Evolutionary conservation across 2,113 vertebrate genomes (phyloP).

Genomic region (Saguinus imperator): DNA sequence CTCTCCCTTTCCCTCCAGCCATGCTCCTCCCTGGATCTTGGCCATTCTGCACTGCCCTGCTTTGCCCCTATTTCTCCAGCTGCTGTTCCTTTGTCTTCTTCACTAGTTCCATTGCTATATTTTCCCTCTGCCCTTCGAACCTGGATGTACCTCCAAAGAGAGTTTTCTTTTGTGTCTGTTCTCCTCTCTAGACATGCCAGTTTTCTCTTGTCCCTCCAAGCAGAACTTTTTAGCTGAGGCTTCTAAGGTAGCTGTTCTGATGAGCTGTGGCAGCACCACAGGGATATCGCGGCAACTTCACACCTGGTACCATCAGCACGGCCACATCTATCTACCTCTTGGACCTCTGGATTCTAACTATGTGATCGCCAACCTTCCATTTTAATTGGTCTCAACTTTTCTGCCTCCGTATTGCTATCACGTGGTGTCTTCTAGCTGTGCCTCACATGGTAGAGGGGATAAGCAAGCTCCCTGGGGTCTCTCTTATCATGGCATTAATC

Average conservation of each 20-base stretch:
- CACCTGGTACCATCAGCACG: background rate
- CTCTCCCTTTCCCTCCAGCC: too few relatives aligned
- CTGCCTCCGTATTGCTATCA: background rate
- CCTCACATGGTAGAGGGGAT: background rate
- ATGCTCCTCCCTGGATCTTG: background rate
- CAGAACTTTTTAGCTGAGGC: background rate
- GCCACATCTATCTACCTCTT: background rate
- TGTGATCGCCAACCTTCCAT: background rate
- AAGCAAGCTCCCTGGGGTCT: background rate
- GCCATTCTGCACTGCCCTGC: accelerated
- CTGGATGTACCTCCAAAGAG: background rate
- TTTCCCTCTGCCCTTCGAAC: background rate
- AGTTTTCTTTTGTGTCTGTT: background rate
- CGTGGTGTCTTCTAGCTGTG: background rate
- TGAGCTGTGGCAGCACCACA: background rate
- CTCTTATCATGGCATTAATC: background rate
- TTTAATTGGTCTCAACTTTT: background rate
- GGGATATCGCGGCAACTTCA: background rate
- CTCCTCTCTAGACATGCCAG: background rate
- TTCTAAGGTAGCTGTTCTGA: background rate
- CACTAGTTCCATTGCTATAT: background rate
- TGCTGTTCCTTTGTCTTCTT: background rate
- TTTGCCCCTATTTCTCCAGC: background rate
- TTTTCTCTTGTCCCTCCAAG: background rate
- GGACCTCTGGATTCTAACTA: background rate